Base-by-base conservation (phyloP, 1,140 invertebrate genomes). In the Lucilia sericata region DNA sequence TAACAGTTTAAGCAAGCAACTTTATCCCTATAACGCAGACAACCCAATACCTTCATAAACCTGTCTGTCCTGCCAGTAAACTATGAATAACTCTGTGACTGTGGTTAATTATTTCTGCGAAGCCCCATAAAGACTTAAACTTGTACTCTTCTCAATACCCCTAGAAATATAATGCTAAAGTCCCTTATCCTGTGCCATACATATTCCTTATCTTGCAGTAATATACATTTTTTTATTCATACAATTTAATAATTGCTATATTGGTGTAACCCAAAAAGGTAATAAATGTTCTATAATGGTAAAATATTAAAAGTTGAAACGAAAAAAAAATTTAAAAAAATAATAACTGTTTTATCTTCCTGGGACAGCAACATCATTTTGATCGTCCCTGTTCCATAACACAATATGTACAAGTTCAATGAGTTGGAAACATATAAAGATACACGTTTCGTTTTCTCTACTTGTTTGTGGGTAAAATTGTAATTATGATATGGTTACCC, bases 21-120 rank as follows among this genome's bases (percentile, higher is more conserved):
- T 42, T 42, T 42, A 8, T 42, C 42, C 25, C 25, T 30, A 30
- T 30, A 30, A 49, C 49, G 5, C 13, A 49, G 2, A 49, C 13
- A 2, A 14, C 1, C 49, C 9, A n/a, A 5, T 2, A 30, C 25
- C 25, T 30, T 30, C 3, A 30, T 30, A 30, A 30, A 30, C 25
- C 25, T 2, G 25, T 30, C 1, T 30, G 25, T 30, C 25, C 25
- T 30, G 25, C 3, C 25, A 30, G 25, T 30, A 7, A 70, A 21
- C 21, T 19, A 70, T 9, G 3, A 70, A 2, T 25, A 19, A 21
- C 65, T 30, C 65, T 25, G n/a, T n/a, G n/a, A n/a, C n/a, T n/a
- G 65, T 70, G 65, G 65, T 70, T 70, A 70, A 70, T 70, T 70
- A 70, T 70, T 70, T 70, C 65, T 21, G 65, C 21, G 65, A 70